Evolutionary conservation across 2,797 vertebrate genomes (phyloP).

Genomic region (Macroramphosus scolopax): DNA sequence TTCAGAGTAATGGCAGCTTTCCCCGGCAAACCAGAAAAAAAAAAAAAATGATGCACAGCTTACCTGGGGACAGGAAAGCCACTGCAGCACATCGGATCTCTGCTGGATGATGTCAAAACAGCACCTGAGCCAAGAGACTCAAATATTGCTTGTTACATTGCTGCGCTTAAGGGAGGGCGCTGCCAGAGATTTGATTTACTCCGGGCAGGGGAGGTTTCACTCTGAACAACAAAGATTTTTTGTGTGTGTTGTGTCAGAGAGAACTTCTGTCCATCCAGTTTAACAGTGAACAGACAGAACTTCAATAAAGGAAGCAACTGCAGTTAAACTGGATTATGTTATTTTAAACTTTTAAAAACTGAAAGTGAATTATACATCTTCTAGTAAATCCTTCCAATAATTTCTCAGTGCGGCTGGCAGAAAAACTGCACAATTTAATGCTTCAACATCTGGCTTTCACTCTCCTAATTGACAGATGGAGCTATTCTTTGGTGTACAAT

Average conservation of each 20-base stretch:
- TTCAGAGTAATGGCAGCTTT: conserved; percentile 56
- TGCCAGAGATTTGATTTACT: conserved; percentile 39
- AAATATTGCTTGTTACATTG: conserved; percentile 44
- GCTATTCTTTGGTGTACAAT: conserved; percentile 22
- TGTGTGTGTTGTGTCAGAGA: too few species aligned
- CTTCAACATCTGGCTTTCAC: conserved; percentile 31
- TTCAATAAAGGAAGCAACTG: conserved; percentile 1
- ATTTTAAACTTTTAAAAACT: not conserved
- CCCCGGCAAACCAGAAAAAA: conserved; percentile 41
- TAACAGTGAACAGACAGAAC: too few species aligned
- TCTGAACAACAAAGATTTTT: conserved; percentile 18
- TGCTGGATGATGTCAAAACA: conserved; percentile 43
- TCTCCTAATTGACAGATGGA: conserved; percentile 17
- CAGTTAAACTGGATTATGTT: too few species aligned
- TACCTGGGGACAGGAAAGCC: conserved; percentile 62
- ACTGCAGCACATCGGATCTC: conserved; percentile 17
- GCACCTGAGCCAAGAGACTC: conserved; percentile 19
- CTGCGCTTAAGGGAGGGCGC: conserved; percentile 39
- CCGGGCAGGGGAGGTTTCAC: conserved; percentile 16
- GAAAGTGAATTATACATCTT: conserved; percentile 23
- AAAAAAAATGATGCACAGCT: conserved; percentile 63
- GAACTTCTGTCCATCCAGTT: too few species aligned
- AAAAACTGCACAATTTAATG: conserved; percentile 3
- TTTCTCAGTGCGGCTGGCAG: too few species aligned
- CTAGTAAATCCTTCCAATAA: conserved; percentile 18